Evolutionary conservation across 2,113 vertebrate genomes (phyloP).

Genomic region (Gyps fulvus): DNA sequence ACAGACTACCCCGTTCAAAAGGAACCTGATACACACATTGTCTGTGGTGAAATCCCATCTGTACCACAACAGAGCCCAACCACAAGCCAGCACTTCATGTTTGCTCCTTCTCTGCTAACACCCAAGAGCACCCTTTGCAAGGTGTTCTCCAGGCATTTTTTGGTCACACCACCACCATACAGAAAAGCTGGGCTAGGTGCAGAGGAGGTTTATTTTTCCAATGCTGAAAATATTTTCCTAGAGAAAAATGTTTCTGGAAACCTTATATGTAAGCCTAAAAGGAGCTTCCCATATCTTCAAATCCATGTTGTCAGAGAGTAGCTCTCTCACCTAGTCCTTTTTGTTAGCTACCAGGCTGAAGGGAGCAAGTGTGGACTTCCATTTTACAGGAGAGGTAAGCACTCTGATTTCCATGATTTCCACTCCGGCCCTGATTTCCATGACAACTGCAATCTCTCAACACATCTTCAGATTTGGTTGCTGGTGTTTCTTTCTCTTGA

Average conservation of each 20-base stretch:
- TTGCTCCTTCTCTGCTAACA: neutral
- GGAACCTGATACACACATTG: accelerated
- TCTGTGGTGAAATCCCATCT: neutral
- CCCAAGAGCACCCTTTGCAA: neutral
- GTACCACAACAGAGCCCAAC: neutral
- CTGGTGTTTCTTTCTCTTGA: neutral
- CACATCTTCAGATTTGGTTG: neutral
- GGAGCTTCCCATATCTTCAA: neutral
- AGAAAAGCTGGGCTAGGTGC: neutral
- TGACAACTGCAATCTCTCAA: neutral
- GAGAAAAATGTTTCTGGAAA: neutral
- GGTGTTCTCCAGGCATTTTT: neutral
- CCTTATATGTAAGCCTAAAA: neutral
- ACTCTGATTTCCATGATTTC: neutral
- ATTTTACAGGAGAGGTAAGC: neutral
- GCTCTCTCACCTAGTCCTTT: neutral
- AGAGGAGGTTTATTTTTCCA: neutral
- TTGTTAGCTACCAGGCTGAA: neutral
- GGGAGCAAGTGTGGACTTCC: accelerated
- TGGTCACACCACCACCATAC: neutral
- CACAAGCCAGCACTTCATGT: neutral
- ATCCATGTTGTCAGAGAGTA: neutral
- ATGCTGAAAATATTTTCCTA: neutral
- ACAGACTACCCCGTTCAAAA: neutral
- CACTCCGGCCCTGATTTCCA: neutral